Evolutionary conservation across 2,797 vertebrate genomes (phyloP).

Genomic region (Megalops cyprinoides): DNA sequence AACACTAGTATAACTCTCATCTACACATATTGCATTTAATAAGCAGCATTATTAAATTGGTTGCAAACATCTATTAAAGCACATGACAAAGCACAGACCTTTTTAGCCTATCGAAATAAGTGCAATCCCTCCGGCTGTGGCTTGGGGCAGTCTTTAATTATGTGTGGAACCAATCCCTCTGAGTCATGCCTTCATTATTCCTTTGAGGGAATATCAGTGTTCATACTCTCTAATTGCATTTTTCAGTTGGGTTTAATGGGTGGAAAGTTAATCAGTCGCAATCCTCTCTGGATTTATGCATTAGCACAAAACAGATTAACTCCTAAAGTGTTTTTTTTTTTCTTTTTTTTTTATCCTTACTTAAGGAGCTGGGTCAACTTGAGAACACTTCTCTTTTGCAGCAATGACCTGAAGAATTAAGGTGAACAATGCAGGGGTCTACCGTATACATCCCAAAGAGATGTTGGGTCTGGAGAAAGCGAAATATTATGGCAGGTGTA

Average conservation of each 20-base stretch:
- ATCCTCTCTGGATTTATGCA: neutral
- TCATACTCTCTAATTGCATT: slow-evolving; percentile 16
- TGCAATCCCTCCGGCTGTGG: neutral
- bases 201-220: slow-evolving; percentile 3
- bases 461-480: no score
- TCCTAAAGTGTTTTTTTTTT: no score
- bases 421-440: neutral
- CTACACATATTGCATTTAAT: slow-evolving; percentile 12
- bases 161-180: neutral
- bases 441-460: no score
- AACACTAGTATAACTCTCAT: slow-evolving; percentile 2
- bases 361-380: neutral
- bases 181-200: neutral
- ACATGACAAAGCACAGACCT: neutral
- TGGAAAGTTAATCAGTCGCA: neutral
- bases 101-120: slow-evolving; percentile 12
- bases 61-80: neutral
- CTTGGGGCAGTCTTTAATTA: neutral
- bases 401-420: neutral
- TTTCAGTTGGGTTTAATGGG: neutral
- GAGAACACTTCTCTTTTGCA: neutral
- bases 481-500: no score
- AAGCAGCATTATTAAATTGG: neutral
- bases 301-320: neutral
- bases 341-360: neutral